phyloP scores from a whole-genome alignment of 2,888 invertebrate genomes.

The Poecilobothrus nobilitatus region DNA sequence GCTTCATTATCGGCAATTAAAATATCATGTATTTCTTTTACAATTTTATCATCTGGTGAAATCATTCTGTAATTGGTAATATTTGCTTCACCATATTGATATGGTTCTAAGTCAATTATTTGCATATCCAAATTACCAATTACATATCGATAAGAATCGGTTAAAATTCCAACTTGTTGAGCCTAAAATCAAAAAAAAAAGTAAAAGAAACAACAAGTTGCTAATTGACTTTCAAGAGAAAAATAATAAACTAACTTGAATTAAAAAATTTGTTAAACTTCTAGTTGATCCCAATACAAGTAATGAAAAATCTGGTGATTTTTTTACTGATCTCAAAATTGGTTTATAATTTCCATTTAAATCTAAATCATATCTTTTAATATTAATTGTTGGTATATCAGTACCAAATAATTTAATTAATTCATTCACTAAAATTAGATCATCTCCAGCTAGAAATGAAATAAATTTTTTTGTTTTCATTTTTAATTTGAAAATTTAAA shows the following conservation, averaged over 20 bases:
- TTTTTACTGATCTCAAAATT: conserved; percentile 60
- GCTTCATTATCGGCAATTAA: conserved; percentile 27
- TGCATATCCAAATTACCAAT: conserved; percentile 69
- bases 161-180: conserved; percentile 93
- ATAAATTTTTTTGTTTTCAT: background rate
- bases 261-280: conserved; percentile 50
- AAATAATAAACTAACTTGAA: conserved; percentile 32
- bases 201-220: background rate
- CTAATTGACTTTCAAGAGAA: background rate
- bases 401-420: conserved; percentile 57
- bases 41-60: conserved; percentile 49
- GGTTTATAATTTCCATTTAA: conserved; percentile 59
- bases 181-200: conserved; percentile 52
- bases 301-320: conserved; percentile 58
- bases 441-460: conserved; percentile 34
- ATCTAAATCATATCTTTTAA: conserved; percentile 57
- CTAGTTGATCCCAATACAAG: conserved; percentile 62
- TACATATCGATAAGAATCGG: conserved; percentile 78
- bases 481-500: background rate
- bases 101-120: conserved; percentile 58
- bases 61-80: conserved; percentile 66
- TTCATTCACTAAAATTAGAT: conserved; percentile 61
- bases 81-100: conserved; percentile 71
- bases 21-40: conserved; percentile 39
- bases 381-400: conserved; percentile 49